These are phyloP conservation scores for Tachycineta bicolor DNA, from an alignment of 2,113 vertebrate genomes.

Conservation along the genomic window DNA sequence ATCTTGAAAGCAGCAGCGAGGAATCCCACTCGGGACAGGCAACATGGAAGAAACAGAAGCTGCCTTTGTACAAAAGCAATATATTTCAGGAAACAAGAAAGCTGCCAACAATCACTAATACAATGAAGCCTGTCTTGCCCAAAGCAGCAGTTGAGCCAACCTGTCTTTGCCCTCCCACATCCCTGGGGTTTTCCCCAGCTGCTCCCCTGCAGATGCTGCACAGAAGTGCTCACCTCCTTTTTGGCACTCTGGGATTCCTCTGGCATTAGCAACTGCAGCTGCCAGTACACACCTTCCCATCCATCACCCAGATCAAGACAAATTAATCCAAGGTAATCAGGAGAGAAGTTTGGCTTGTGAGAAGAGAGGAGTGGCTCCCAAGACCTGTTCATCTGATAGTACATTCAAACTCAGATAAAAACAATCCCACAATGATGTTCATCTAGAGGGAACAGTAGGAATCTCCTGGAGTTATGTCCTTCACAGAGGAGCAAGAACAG, in stretches of 20 bases:
- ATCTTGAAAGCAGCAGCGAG: neutral
- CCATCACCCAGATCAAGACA: neutral
- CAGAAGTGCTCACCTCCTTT: neutral
- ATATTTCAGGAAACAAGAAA: neutral
- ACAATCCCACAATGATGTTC: neutral
- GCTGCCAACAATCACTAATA: neutral
- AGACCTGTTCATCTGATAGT: constrained; percentile 6
- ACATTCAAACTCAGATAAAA: constrained; percentile 30
- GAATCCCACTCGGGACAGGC: neutral
- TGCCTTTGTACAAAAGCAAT: neutral
- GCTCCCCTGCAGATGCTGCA: neutral
- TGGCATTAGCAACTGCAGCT: neutral
- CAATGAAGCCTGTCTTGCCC: neutral
- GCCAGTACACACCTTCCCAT: neutral
- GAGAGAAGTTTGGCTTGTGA: neutral
- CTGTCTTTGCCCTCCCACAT: neutral
- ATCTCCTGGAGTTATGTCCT: neutral
- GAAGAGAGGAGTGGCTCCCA: neutral
- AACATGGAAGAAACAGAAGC: neutral
- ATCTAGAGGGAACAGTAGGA: neutral
- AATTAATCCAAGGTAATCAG: neutral
- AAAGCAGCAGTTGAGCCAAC: neutral
- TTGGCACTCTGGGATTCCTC: neutral
- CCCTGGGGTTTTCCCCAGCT: neutral
- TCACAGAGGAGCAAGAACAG: neutral